Evolutionary conservation across 2,888 invertebrate genomes (phyloP), one percentile per base, ranked within the genome.

Genomic region (Hololepta plana): DNA sequence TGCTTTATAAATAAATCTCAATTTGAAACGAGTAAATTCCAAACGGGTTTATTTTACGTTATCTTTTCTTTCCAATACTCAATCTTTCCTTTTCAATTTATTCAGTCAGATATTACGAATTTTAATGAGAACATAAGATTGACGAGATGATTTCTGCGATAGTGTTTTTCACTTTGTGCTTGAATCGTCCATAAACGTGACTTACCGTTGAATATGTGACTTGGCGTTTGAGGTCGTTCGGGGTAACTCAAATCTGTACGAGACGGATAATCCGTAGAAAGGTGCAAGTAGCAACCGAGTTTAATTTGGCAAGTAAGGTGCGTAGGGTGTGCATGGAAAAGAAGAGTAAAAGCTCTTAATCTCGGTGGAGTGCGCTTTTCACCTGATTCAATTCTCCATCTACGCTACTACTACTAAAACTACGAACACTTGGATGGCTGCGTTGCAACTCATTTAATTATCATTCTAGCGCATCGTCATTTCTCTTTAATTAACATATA

Each of bases 171-270:
- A n/a, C n/a, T n/a, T n/a, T n/a, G n/a, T n/a, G n/a, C n/a, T n/a
- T n/a, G n/a, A n/a, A n/a, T n/a, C n/a, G n/a, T n/a, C n/a, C n/a
- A n/a, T 9, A 14, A 23, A 14, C 7, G 8, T 23, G 15, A 31
- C 43, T 46, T 40, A 49, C 47, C 47, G 37, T 46, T 45, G 28
- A 40, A 45, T 29, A 41, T 38, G 33, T 49, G 45, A 24, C 47
- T 41, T 20, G 50, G 47, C 20, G 46, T 38, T 33, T 49, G 49
- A 22, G 49, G 48, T 40, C 48, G 39, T 26, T 51, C 51, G 19
- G 51, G 49, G 35, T 47, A 51, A 25, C 34, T 45, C 43, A 48
- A 38, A 39, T 51, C 51, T 51, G 33, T 19, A 9, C 20, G 17
- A 25, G 3, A 13, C 6, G 22, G 22, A 12, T 10, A 9, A 22